A percentile compares a stretch with the other conserved stretches of the same genome.
Evolutionary conservation across 1,140 invertebrate genomes (phyloP).

Genomic region (Halesus radiatus): DNA sequence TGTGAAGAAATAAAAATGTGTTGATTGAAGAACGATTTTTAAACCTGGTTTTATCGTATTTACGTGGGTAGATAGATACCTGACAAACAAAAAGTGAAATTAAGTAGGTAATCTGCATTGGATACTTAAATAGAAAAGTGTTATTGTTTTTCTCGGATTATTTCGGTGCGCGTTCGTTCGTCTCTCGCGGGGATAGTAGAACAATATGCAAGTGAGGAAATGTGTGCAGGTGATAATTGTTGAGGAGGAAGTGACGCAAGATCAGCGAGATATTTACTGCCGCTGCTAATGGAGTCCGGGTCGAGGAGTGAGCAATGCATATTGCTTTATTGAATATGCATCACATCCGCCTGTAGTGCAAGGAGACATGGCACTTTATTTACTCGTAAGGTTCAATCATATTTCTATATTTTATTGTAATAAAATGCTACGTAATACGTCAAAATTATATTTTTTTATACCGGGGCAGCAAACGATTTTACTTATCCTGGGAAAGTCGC

Average conservation of each 20-base stretch:
- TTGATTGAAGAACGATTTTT: background rate
- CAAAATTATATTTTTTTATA: too few species aligned
- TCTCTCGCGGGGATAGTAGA: background rate
- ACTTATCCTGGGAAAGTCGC: too few species aligned
- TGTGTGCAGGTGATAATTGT: slow-evolving; percentile 9
- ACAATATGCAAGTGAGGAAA: background rate
- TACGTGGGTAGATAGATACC: background rate
- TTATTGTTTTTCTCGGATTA: background rate
- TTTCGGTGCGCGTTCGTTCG: background rate
- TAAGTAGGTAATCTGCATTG: background rate
- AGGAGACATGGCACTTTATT: slow-evolving; percentile 38
- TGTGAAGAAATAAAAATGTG: background rate
- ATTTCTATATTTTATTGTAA: too few species aligned
- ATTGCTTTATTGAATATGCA: slow-evolving; percentile 27
- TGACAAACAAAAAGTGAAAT: background rate
- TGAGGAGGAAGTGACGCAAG: slow-evolving; percentile 32
- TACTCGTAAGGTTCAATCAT: background rate
- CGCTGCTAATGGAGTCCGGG: background rate
- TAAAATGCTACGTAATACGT: too few species aligned
- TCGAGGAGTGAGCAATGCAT: background rate
- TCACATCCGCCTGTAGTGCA: slow-evolving; percentile 35
- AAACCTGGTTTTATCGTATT: background rate
- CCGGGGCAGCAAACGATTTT: too few species aligned
- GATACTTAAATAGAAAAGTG: background rate
- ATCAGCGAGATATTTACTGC: slow-evolving; percentile 3